phyloP scores from a whole-genome alignment of 2,797 vertebrate species.

The Falco cherrug region DNA sequence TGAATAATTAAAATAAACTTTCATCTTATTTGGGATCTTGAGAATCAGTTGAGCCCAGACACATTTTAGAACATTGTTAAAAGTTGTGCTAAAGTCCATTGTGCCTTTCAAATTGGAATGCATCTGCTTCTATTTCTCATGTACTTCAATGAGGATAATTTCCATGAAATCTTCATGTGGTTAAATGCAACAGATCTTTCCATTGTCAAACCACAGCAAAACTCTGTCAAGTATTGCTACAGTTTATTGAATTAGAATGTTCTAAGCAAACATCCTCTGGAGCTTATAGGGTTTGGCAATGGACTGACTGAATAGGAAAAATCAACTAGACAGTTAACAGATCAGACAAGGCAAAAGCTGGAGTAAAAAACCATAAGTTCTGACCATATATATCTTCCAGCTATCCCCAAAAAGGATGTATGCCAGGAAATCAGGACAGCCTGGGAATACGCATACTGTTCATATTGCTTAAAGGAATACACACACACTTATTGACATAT shows the following conservation, averaged over 20 bases:
- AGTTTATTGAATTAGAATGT: not conserved
- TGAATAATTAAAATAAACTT: not conserved
- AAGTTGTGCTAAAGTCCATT: not conserved
- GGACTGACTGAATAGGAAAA: not conserved
- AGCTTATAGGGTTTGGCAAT: not conserved
- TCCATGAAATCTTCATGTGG: conserved; percentile 8
- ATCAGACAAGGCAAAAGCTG: not conserved
- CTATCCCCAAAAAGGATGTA: not conserved
- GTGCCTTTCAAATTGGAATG: not conserved
- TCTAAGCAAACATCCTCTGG: not conserved
- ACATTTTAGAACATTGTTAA: not conserved
- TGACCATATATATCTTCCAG: not conserved
- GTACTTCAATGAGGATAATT: not conserved
- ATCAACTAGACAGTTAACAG: not conserved
- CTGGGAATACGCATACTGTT: not conserved
- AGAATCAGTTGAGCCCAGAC: not conserved
- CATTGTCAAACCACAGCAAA: not conserved
- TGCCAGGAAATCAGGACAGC: not conserved
- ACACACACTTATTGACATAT: not conserved
- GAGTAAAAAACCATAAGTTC: not conserved
- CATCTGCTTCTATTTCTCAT: not conserved
- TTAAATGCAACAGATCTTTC: not conserved
- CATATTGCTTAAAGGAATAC: not conserved
- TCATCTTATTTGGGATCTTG: not conserved
- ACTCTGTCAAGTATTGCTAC: not conserved